Base-by-base conservation (phyloP, 1,140 invertebrate species). In the Lasaia peninsularis region DNA sequence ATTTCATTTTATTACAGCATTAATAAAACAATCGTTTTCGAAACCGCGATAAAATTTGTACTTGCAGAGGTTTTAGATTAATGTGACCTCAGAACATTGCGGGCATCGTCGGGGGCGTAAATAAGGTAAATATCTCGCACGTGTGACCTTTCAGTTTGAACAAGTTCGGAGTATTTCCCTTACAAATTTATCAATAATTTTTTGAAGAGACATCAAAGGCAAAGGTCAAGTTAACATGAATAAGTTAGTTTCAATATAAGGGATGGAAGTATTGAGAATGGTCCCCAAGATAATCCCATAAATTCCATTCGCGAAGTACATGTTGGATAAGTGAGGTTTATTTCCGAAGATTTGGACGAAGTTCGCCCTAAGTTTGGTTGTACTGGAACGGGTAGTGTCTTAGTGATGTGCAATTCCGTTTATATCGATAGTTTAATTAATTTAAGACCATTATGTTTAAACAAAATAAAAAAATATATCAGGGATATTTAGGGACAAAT, bases 271-370 rank as follows among this genome's bases (percentile, higher is more conserved):
- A 75, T 80, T 74, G 77, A 69, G 78, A 75, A 75, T 75, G 76
- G 73, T 72, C 58, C 67, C 59, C 54, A 60, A 71, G 69, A 80
- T 74, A 73, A 72, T 75, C 72, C 71, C 71, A 84, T 81, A 81
- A 84, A 84, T 84, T 80, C 75, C 65, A 58, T 80, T 80, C 66
- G 65, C 70, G 68, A 80, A n/a, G 63, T 76, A 78, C 76, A 76
- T 63, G 73, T 62, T 69, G 69, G 78, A 76, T 80, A 78, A 83
- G 78, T 78, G 75, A 65, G 74, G 78, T 80, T 80, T 80, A 83
- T 83, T 80, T 75, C 75, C 69, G 65, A 71, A 80, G 76, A 80
- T 80, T 80, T 78, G 63, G 72, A 66, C 68, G 65, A 69, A 75
- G 60, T 72, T 75, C 58, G 56, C 52, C 56, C 66, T 57, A 71